Conservation (phyloP, 2,113 vertebrate species). For the Phoxinus phoxinus region DNA sequence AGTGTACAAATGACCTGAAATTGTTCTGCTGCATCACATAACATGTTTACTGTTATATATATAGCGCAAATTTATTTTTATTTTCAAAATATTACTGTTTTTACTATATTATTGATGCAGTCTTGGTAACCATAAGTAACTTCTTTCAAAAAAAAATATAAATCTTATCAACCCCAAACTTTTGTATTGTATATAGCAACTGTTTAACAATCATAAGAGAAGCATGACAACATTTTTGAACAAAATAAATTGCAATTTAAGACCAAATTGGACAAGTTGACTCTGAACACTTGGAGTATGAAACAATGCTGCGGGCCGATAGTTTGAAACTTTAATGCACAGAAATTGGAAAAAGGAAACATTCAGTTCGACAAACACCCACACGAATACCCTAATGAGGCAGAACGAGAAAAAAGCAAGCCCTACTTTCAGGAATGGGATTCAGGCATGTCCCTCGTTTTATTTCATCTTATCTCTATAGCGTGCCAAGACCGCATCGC, state of each 20-base stretch:
- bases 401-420: not conserved
- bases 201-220: not conserved
- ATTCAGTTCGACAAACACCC: conserved; percentile 10
- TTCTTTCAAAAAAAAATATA: no score
- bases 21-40: no score
- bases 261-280: not conserved
- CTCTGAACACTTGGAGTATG: not conserved
- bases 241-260: not conserved
- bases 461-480: conserved; percentile 52
- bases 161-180: no score
- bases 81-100: no score
- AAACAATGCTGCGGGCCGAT: not conserved
- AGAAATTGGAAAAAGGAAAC: not conserved
- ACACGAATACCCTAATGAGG: not conserved
- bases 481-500: conserved; percentile 62
- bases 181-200: not conserved
- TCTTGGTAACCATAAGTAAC: no score
- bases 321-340: conserved; percentile 5
- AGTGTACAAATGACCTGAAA: not conserved
- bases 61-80: no score
- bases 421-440: not conserved
- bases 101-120: no score
- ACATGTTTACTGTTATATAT: no score
- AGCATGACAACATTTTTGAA: not conserved
- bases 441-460: conserved; percentile 24